Evolutionary conservation across 2,113 vertebrate species (phyloP).

Genomic region (Silurus asotus): DNA sequence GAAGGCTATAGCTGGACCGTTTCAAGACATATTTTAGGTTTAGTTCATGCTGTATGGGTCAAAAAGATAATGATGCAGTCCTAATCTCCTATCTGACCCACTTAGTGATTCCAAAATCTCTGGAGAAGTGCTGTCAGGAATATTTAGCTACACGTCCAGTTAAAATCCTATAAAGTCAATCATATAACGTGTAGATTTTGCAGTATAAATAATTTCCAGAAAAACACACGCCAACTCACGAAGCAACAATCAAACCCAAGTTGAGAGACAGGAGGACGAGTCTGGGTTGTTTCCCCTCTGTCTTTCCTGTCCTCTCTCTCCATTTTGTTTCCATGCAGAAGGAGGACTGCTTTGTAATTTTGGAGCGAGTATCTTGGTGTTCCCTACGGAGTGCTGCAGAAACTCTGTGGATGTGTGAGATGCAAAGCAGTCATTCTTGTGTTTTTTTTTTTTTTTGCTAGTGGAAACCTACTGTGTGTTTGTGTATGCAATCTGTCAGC

Average conservation of each 20-base stretch:
- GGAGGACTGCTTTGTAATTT: constrained; percentile 42
- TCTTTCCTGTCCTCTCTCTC: constrained; percentile 14
- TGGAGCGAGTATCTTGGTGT: constrained; percentile 15
- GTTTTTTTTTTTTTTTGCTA: constrained; percentile 23
- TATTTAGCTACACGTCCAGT: background rate
- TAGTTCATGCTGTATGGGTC: background rate
- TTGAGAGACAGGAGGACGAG: too few relatives aligned
- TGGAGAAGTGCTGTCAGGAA: background rate
- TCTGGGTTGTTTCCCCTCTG: background rate
- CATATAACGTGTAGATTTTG: background rate
- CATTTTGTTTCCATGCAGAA: constrained; percentile 39
- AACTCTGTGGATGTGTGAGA: constrained; percentile 40
- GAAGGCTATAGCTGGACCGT: background rate
- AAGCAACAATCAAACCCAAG: background rate
- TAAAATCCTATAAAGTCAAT: background rate
- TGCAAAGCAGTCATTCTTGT: constrained; percentile 40
- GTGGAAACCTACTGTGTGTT: constrained; percentile 23
- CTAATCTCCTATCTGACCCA: background rate
- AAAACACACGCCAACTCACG: background rate
- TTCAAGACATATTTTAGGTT: background rate
- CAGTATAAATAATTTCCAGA: background rate
- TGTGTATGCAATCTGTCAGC: constrained; percentile 34
- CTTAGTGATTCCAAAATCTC: background rate
- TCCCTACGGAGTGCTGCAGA: constrained; percentile 35
- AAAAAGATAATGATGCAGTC: background rate